Evolutionary conservation across 2,113 vertebrate species (phyloP).

Genomic region (Fulmarus glacialis): DNA sequence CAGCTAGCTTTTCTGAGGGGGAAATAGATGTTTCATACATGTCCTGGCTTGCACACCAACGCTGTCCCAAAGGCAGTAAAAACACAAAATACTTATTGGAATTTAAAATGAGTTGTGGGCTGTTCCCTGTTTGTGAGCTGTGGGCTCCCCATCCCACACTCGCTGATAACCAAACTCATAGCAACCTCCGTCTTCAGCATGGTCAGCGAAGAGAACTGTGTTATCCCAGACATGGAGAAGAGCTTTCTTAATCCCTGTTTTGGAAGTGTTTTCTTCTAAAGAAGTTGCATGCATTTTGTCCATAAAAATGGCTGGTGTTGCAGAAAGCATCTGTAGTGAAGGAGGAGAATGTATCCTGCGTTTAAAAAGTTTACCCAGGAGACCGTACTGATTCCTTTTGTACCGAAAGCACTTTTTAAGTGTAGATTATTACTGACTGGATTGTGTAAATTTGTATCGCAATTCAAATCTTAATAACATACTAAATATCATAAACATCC

Average conservation of each 20-base stretch:
- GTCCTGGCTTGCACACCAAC: background rate
- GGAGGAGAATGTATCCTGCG: background rate
- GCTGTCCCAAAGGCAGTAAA: background rate
- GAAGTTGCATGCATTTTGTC: background rate
- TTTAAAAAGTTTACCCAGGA: background rate
- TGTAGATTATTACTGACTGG: background rate
- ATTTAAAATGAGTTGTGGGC: background rate
- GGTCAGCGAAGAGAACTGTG: background rate
- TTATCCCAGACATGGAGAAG: background rate
- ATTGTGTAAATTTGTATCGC: background rate
- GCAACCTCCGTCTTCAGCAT: rapidly evolving
- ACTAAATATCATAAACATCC: background rate
- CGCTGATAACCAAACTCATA: background rate
- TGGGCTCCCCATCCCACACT: background rate
- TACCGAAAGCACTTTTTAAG: background rate
- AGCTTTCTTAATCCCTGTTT: background rate
- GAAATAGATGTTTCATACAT: background rate
- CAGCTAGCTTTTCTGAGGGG: background rate
- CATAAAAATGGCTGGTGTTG: background rate
- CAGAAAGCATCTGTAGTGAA: background rate
- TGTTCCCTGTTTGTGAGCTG: conserved; percentile 15
- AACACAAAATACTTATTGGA: background rate
- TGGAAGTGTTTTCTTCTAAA: background rate
- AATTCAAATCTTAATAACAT: background rate
- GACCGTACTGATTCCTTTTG: background rate